phyloP scores from a whole-genome alignment of 2,888 invertebrate genomes.

The Chymomyza procnemis region DNA sequence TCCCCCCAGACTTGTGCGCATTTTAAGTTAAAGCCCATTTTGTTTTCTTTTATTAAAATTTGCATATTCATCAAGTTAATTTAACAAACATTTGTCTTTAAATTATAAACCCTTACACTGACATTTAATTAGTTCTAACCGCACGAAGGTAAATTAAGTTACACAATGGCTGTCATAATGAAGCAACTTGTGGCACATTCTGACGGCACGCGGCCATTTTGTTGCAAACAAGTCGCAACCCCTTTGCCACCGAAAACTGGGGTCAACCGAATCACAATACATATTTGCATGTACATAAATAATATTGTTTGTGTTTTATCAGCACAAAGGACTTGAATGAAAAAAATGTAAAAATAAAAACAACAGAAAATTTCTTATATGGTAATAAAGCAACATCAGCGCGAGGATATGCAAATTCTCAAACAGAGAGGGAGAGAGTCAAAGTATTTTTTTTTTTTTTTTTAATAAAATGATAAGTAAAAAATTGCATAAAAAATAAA shows the following conservation, averaged over 20 bases:
- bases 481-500: conserved; percentile 1
- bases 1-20: neutral
- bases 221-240: conserved; percentile 16
- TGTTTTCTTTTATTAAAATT: neutral
- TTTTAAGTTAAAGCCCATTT: neutral
- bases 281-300: conserved; percentile 52
- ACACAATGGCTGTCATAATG: conserved; percentile 51
- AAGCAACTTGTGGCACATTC: conserved; percentile 48
- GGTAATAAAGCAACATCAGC: neutral
- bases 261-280: conserved; percentile 25
- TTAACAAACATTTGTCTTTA: neutral
- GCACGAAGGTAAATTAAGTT: conserved; percentile 41
- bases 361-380: neutral
- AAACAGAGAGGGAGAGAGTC: neutral
- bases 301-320: conserved; percentile 37
- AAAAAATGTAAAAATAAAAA: conserved; percentile 21
- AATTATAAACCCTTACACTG: neutral
- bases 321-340: conserved; percentile 36
- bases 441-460: conserved; percentile 40
- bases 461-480: conserved; percentile 4
- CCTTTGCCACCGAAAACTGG: conserved; percentile 30
- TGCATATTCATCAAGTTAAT: neutral
- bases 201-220: neutral
- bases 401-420: too few species aligned
- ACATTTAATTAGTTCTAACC: neutral